A percentile compares a stretch with the other conserved stretches of the same genome.
Evolutionary conservation across 2,113 vertebrate genomes (phyloP).

Genomic region (Machaerirhynchus nigripectus): DNA sequence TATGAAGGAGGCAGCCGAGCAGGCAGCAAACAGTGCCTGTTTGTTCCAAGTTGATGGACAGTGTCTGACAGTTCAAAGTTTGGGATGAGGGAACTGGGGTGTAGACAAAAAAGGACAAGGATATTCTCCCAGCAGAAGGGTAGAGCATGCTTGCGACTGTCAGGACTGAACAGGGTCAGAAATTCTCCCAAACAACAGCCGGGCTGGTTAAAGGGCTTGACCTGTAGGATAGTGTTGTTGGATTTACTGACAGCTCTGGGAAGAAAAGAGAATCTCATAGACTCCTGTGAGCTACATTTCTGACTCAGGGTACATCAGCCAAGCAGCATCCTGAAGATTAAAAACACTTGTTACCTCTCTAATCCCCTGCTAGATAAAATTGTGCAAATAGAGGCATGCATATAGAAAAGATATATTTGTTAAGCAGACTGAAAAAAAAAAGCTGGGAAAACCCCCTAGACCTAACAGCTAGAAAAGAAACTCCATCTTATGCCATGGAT

Average conservation of each 20-base stretch:
- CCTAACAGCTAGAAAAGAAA: not conserved
- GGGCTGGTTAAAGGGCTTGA: not conserved
- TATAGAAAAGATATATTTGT: not conserved
- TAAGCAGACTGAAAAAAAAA: not conserved
- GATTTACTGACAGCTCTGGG: not conserved
- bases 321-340: not conserved
- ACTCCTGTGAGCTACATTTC: not conserved
- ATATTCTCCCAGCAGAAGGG: not conserved
- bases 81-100: not conserved
- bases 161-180: not conserved
- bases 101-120: not conserved
- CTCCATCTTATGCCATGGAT: not conserved
- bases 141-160: not conserved
- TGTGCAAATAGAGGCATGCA: not conserved
- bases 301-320: not conserved
- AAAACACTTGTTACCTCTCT: not conserved
- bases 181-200: not conserved
- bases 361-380: not conserved
- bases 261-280: not conserved
- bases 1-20: not conserved
- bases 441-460: not conserved
- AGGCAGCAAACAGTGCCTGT: fast-evolving
- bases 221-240: not conserved
- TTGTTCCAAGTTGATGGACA: not conserved
- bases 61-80: not conserved